Evolutionary conservation across 2,113 vertebrate genomes (phyloP).

Genomic region (Callocephalon fimbriatum): DNA sequence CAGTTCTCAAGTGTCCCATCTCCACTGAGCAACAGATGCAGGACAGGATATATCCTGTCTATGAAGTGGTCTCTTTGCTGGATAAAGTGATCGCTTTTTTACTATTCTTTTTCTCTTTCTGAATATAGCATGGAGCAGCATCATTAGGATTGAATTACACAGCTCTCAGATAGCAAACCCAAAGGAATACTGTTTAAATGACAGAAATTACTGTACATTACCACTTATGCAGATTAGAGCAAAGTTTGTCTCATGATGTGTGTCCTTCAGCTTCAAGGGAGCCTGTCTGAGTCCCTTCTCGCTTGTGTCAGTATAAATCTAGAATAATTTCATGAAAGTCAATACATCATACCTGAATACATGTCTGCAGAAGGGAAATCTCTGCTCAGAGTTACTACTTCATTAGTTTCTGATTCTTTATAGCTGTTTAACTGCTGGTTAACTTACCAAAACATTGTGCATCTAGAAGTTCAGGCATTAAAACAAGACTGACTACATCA

Average conservation of each 20-base stretch:
- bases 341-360: neutral
- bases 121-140: neutral
- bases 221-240: neutral
- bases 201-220: constrained; percentile 22
- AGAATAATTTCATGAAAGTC: neutral
- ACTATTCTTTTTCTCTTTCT: neutral
- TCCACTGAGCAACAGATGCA: neutral
- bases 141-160: constrained; percentile 10
- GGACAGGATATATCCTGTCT: neutral
- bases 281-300: neutral
- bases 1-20: neutral
- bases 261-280: constrained; percentile 27
- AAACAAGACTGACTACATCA: neutral
- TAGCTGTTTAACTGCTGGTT: neutral
- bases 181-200: neutral
- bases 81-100: neutral
- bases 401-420: constrained; percentile 29
- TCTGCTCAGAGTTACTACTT: neutral
- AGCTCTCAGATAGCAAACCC: constrained; percentile 10
- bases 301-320: neutral
- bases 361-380: neutral
- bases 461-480: neutral
- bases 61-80: neutral
- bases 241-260: neutral
- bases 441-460: neutral